phyloP scores from a whole-genome alignment of 2,797 vertebrate genomes.

The Spondyliosoma cantharus region DNA sequence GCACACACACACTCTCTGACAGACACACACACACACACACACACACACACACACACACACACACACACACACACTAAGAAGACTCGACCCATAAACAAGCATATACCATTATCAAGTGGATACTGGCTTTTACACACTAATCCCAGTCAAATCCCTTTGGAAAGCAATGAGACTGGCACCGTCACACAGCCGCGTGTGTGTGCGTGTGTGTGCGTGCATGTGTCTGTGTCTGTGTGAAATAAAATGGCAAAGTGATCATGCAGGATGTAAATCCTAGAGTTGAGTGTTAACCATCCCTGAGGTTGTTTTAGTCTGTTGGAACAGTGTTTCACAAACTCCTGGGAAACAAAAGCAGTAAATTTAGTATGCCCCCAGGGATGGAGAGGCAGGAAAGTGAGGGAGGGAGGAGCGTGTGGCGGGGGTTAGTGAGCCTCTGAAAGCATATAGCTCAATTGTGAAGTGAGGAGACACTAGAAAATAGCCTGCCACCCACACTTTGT shows the following conservation, averaged over 20 bases:
- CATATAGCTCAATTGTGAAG: slow-evolving; percentile 57
- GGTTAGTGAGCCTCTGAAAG: slow-evolving; percentile 27
- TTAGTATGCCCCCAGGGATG: slow-evolving; percentile 54
- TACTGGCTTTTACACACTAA: slow-evolving; percentile 70
- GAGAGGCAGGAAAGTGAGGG: slow-evolving; percentile 23
- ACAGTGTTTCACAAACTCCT: slow-evolving; percentile 62
- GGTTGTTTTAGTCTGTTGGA: slow-evolving; percentile 68
- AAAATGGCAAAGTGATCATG: slow-evolving; percentile 59
- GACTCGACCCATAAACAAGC: slow-evolving; percentile 48
- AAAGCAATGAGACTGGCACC: slow-evolving; percentile 62
- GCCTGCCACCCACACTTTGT: slow-evolving; percentile 54
- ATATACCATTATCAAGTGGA: slow-evolving; percentile 64
- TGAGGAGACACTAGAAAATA: slow-evolving; percentile 57
- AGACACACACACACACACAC: slow-evolving; percentile 28
- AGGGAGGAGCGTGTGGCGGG: slow-evolving; percentile 12
- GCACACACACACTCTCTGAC: slow-evolving; percentile 12
- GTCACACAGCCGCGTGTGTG: slow-evolving; percentile 29
- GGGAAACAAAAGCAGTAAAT: slow-evolving; percentile 69
- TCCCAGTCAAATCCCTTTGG: slow-evolving; percentile 70
- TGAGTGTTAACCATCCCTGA: slow-evolving; percentile 68
- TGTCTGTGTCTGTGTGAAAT: slow-evolving; percentile 37
- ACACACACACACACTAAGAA: slow-evolving; percentile 29
- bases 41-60: slow-evolving; percentile 20
- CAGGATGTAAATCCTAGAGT: slow-evolving; percentile 68
- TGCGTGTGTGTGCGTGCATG: slow-evolving; percentile 12